Base-by-base conservation (phyloP, 2,888 invertebrate genomes). In the Metellina segmentata region DNA sequence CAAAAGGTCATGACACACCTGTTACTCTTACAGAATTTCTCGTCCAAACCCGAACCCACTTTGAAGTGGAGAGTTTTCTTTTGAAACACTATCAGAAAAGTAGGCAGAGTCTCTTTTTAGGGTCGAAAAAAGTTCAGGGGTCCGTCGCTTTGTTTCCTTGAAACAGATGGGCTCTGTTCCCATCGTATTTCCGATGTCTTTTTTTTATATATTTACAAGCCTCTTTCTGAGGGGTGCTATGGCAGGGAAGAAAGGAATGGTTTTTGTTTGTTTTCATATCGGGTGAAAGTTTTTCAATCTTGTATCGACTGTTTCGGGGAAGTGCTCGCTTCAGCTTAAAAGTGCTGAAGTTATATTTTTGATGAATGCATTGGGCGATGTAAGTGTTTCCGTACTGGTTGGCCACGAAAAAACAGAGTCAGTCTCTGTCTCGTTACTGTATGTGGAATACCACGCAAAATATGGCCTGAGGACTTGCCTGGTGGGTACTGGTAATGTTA, bases 1-100 rank as follows among this genome's bases (percentile, higher is more conserved):
- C 91, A 78, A 87, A 87, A 78, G 86, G 20, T 49, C 82, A 48
- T 78, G n/a, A 52, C n/a, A 19, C 90, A 90, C 90, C 90, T 90
- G 90, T 90, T 90, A 90, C 90, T 52, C 19, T 8, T 34, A 52
- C 34, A 69, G 53, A 81, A 81, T 74, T 83, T 81, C 71, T 70
- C 51, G 11, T 16, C 71, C 48, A 71, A 81, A 9, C 20, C 19
- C 34, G 34, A 34, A 34, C 4, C 1, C 71, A 16, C 71, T 82
- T 71, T 81, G n/a, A 19, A 34, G 16, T 19, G 74, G 7, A 53
- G 69, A 48, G 20, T n/a, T 51, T 2, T 86, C 61, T 20, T 53
- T 71, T 81, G 74, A 88, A 88, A 88, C 81, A 88, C 72, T 88
- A 81, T 72, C 81, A 75, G 88, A 74, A 81, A 88, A 88, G 81